Evolutionary conservation across 2,797 vertebrate species (phyloP).

Genomic region (Lepus oiostolus): DNA sequence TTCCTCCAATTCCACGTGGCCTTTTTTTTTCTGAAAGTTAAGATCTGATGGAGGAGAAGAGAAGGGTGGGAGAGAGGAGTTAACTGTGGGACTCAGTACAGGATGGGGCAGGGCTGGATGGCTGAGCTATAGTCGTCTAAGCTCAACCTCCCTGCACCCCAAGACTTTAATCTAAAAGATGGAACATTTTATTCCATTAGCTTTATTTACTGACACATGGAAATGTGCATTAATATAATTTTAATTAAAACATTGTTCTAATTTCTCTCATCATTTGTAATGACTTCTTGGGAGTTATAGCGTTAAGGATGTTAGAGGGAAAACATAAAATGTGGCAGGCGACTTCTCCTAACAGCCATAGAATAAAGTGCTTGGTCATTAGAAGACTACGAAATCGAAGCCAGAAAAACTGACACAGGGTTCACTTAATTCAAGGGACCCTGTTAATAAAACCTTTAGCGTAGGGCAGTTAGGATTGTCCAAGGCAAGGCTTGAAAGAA

Average conservation of each 20-base stretch:
- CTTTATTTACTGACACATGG: conserved; percentile 54
- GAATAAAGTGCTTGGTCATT: conserved; percentile 28
- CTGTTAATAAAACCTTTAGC: background rate
- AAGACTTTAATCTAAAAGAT: conserved; percentile 9
- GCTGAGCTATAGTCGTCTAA: background rate
- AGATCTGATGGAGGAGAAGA: background rate
- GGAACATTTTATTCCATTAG: conserved; percentile 52
- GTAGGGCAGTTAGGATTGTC: background rate
- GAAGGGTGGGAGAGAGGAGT: background rate
- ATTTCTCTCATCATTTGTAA: conserved; percentile 64
- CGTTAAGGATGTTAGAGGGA: conserved; percentile 5
- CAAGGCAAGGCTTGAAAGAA: background rate
- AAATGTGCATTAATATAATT: conserved; percentile 59
- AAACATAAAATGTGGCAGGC: background rate
- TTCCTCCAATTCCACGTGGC: background rate
- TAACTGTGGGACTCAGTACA: background rate
- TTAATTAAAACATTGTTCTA: conserved; percentile 69
- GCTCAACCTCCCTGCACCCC: background rate
- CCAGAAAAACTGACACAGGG: background rate
- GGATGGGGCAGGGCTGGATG: background rate
- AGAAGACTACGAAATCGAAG: conserved; percentile 1
- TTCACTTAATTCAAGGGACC: background rate
- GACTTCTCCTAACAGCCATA: background rate
- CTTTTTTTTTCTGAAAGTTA: background rate
- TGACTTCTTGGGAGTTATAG: conserved; percentile 56